These are phyloP conservation scores for Hycleus cichorii DNA, from an alignment of 1,140 invertebrate species.

Conservation along the genomic window DNA sequence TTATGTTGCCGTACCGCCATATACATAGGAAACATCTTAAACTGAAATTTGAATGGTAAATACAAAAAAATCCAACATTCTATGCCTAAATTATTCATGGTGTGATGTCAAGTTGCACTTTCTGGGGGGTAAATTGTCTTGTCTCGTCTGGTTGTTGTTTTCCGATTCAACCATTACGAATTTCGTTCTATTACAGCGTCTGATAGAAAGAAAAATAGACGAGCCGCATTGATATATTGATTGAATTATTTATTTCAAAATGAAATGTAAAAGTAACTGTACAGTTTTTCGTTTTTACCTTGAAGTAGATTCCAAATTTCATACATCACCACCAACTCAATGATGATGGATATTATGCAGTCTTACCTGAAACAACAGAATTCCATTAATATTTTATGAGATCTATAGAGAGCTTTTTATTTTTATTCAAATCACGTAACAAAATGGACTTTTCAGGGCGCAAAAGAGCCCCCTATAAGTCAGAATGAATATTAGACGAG, in stretches of 20 bases:
- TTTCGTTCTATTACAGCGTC: too few relatives aligned
- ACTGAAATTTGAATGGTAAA: too few relatives aligned
- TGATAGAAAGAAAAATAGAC: too few relatives aligned
- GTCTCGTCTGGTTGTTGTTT: too few relatives aligned
- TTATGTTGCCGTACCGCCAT: too few relatives aligned
- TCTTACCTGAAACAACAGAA: slow-evolving; percentile 22
- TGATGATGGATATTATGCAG: slow-evolving; percentile 12
- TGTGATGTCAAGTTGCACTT: slow-evolving; percentile 8
- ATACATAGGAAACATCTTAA: too few relatives aligned
- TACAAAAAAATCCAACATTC: neutral
- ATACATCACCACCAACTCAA: slow-evolving; percentile 6
- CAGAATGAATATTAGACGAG: slow-evolving; percentile 15
- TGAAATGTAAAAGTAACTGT: too few relatives aligned
- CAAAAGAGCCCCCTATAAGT: neutral
- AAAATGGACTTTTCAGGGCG: slow-evolving; percentile 14
- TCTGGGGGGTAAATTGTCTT: neutral
- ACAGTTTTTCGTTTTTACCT: neutral
- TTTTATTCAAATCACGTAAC: slow-evolving; percentile 20
- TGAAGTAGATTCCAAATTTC: neutral
- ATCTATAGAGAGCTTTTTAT: slow-evolving; percentile 18
- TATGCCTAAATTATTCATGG: slow-evolving; percentile 11
- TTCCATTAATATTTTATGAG: slow-evolving; percentile 24
- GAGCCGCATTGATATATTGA: too few relatives aligned
- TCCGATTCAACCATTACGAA: too few relatives aligned
- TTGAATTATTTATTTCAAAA: too few relatives aligned